phyloP scores from a whole-genome alignment of 2,797 vertebrate species.

The Protosalanx chinensis region DNA sequence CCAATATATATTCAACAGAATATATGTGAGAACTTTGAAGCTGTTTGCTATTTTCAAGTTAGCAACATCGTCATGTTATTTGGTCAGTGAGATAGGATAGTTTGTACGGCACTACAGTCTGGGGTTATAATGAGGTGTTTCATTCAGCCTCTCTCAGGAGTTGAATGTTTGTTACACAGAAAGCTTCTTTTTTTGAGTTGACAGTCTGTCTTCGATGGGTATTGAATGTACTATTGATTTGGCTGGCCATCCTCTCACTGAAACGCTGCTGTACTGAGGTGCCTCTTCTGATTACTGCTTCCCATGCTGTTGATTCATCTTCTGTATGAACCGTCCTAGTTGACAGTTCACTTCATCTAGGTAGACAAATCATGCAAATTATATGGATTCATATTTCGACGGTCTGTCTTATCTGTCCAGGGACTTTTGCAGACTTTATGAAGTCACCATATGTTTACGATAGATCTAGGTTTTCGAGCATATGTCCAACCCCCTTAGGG shows the following conservation, averaged over 20 bases:
- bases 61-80: neutral
- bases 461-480: neutral
- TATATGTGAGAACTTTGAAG: too few relatives aligned
- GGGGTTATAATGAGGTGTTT: neutral
- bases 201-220: neutral
- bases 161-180: neutral
- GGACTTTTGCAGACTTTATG: neutral
- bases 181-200: neutral
- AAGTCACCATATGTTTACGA: neutral
- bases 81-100: neutral
- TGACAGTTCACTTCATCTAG: neutral
- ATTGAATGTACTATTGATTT: conserved; percentile 2
- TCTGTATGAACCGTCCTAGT: neutral
- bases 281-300: neutral
- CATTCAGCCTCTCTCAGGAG: neutral
- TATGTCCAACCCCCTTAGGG: neutral
- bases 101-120: neutral
- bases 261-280: neutral
- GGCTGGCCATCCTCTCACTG: neutral
- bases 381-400: neutral
- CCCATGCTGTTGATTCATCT: neutral
- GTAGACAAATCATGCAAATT: too few relatives aligned
- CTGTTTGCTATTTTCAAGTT: too few relatives aligned
- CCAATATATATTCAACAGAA: too few relatives aligned
- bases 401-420: neutral